Conservation (phyloP, 2,797 vertebrate genomes). For the Iguana delicatissima region DNA sequence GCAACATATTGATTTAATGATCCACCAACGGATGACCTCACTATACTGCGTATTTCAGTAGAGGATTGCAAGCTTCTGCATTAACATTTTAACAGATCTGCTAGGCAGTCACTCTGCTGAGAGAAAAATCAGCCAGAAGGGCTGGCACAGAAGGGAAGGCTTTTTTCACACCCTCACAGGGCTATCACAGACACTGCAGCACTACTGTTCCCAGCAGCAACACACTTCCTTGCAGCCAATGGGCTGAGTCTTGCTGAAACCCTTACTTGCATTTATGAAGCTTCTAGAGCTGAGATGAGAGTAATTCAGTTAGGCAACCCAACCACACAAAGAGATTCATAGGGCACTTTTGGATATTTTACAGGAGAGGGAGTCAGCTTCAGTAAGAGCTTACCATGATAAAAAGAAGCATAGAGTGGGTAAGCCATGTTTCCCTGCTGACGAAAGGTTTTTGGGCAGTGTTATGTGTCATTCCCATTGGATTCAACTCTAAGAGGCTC, state of each 20-base stretch:
- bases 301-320: not conserved
- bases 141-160: not conserved
- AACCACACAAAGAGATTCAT: not conserved
- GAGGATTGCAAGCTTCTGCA: conserved; percentile 18
- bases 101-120: not conserved
- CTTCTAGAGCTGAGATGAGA: not conserved
- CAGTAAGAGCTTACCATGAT: not conserved
- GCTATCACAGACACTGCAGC: not conserved
- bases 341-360: not conserved
- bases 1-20: conserved; percentile 35
- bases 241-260: not conserved
- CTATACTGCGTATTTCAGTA: not conserved
- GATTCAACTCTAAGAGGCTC: not conserved
- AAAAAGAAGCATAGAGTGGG: not conserved
- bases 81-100: conserved; percentile 30
- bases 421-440: not conserved
- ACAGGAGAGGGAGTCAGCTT: no score
- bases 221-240: not conserved
- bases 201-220: not conserved
- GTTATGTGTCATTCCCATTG: not conserved
- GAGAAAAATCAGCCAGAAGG: not conserved
- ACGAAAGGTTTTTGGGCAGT: not conserved
- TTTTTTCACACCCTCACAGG: not conserved
- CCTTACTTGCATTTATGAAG: not conserved
- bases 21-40: not conserved